Percentiles rank a stretch among this genome's conserved stretches.
Evolutionary conservation across 2,888 invertebrate species (phyloP).

Genomic region (Mythimna vitellina): DNA sequence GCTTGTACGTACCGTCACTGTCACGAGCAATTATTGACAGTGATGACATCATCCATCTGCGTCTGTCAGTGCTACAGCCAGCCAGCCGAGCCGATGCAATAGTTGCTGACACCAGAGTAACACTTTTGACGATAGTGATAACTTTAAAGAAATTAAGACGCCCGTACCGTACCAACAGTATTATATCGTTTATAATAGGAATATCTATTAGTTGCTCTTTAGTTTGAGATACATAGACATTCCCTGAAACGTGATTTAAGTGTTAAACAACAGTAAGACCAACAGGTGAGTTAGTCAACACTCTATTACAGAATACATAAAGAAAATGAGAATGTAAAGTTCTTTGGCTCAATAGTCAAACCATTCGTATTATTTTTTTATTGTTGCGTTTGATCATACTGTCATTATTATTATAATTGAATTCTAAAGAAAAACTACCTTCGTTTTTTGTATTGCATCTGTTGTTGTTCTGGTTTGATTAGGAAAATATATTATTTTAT

Average conservation of each 20-base stretch:
- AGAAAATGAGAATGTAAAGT: slow-evolving; percentile 21
- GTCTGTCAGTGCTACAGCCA: neutral
- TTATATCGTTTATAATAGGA: neutral
- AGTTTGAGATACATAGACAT: slow-evolving; percentile 1
- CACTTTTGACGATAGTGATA: neutral
- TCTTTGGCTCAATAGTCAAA: neutral
- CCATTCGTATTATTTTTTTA: slow-evolving; percentile 1
- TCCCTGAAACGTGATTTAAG: neutral
- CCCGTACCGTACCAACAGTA: neutral
- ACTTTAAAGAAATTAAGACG: slow-evolving; percentile 10
- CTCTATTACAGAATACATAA: neutral
- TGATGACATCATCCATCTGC: slow-evolving; percentile 20
- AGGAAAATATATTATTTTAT: neutral
- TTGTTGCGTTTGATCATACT: neutral
- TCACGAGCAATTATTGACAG: neutral
- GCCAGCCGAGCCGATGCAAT: neutral
- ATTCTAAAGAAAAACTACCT: neutral
- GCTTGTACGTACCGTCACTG: slow-evolving; percentile 9
- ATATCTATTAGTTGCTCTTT: neutral
- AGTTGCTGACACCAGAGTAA: neutral
- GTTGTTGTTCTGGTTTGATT: neutral
- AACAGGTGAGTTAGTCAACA: slow-evolving; percentile 49
- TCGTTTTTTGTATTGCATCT: neutral
- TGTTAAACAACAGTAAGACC: slow-evolving; percentile 13
- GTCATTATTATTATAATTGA: neutral